These are phyloP conservation scores for Poliocrania exsul DNA, from an alignment of 2,797 vertebrate genomes.

Conservation along the genomic window DNA sequence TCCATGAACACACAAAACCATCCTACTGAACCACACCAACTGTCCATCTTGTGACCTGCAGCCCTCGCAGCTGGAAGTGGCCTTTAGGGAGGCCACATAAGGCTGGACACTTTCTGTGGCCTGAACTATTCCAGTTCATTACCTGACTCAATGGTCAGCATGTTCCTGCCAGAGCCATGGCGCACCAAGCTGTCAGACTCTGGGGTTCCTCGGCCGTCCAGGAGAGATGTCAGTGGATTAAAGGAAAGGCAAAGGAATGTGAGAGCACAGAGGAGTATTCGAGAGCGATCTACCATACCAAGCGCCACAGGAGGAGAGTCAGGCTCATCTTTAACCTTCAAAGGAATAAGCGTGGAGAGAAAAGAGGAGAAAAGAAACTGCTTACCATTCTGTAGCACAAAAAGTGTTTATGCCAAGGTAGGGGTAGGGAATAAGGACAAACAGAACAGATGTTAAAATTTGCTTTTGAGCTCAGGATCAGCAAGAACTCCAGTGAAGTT, in stretches of 20 bases:
- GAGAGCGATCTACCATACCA: conserved; percentile 95
- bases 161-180: conserved; percentile 81
- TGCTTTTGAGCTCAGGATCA: neutral
- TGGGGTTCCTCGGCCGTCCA: conserved; percentile 77
- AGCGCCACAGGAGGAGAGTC: conserved; percentile 90
- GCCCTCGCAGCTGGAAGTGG: neutral
- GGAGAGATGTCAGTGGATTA: conserved; percentile 91
- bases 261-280: conserved; percentile 93
- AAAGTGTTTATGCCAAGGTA: neutral
- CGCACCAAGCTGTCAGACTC: conserved; percentile 53
- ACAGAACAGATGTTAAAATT: neutral
- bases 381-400: neutral
- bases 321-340: conserved; percentile 94
- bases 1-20: neutral
- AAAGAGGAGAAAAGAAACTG: neutral
- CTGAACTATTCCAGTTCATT: neutral
- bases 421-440: neutral
- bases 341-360: neutral
- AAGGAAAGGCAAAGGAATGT: conserved; percentile 96
- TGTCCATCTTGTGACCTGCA: fast-evolving
- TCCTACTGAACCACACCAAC: neutral
- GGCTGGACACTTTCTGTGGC: neutral
- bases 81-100: neutral
- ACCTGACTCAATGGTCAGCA: conserved; percentile 86
- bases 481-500: neutral